A percentile compares a stretch with the other conserved stretches of the same genome.
phyloP scores from a whole-genome alignment of 2,888 invertebrate genomes.

The Orthonevra nobilis region DNA sequence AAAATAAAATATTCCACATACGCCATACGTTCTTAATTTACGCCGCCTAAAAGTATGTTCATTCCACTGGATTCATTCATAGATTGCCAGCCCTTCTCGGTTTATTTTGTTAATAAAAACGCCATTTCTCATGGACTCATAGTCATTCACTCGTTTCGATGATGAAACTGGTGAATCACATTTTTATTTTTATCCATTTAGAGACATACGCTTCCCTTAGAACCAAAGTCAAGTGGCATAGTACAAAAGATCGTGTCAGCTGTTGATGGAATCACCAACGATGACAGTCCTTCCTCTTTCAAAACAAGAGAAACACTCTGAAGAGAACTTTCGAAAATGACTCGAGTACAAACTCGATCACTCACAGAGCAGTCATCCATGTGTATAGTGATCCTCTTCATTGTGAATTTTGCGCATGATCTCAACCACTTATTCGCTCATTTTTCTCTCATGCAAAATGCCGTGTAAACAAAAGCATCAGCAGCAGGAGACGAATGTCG shows the following conservation, averaged over 20 bases:
- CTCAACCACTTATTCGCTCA: slow-evolving; percentile 57
- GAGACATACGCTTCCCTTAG: slow-evolving; percentile 3
- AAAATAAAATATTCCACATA: slow-evolving; percentile 43
- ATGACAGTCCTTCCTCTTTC: slow-evolving; percentile 2
- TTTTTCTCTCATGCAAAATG: slow-evolving; percentile 41
- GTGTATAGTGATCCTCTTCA: slow-evolving; percentile 39
- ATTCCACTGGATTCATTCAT: background rate
- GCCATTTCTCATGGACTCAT: slow-evolving; percentile 29
- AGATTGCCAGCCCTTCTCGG: background rate
- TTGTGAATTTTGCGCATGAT: slow-evolving; percentile 52
- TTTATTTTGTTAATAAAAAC: no score
- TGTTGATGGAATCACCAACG: slow-evolving; percentile 7
- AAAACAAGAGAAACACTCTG: slow-evolving; percentile 14
- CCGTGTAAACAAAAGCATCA: no score
- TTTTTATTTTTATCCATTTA: slow-evolving; percentile 33
- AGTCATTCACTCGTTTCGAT: slow-evolving; percentile 13
- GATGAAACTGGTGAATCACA: slow-evolving; percentile 39
- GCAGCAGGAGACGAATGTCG: background rate
- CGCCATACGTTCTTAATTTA: slow-evolving; percentile 10
- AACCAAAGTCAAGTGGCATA: background rate
- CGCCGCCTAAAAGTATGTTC: slow-evolving; percentile 50
- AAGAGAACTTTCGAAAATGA: no score
- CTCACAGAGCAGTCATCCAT: no score
- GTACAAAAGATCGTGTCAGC: slow-evolving; percentile 3
- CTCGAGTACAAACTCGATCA: slow-evolving; percentile 38